A percentile compares a stretch with the other conserved stretches of the same genome.
Evolutionary conservation across 2,888 invertebrate genomes (phyloP).

Genomic region (Diogma glabrata): DNA sequence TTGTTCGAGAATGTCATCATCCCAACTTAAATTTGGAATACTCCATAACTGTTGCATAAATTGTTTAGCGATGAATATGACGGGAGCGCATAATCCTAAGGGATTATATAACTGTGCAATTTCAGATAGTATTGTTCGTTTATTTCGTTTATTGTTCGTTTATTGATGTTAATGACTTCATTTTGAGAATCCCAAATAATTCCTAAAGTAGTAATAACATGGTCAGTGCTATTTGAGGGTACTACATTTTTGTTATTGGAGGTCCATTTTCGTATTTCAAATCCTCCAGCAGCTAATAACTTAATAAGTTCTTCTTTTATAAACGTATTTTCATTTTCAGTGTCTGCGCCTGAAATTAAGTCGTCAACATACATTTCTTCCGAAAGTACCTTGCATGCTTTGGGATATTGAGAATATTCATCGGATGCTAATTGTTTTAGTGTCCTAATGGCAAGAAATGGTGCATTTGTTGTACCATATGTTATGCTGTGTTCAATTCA

Average conservation of each 20-base stretch:
- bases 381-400: background rate
- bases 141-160: no score
- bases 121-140: no score
- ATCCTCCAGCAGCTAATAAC: background rate
- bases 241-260: background rate
- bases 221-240: background rate
- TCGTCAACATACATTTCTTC: background rate
- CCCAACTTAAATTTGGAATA: background rate
- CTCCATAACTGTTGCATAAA: no score
- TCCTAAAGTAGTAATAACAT: background rate
- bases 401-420: no score
- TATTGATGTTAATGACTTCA: no score
- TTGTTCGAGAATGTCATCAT: background rate
- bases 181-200: no score
- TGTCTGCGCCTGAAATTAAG: background rate
- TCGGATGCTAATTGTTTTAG: no score
- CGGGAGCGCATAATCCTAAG: background rate
- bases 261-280: background rate
- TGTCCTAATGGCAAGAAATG: background rate
- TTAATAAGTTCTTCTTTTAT: background rate
- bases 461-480: no score
- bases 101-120: background rate
- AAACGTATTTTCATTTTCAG: background rate
- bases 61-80: no score
- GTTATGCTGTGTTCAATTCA: no score